A percentile compares a stretch with the other conserved stretches of the same genome.
Conservation (phyloP, 2,113 vertebrate genomes). For the Psammodynastes pulverulentus region DNA sequence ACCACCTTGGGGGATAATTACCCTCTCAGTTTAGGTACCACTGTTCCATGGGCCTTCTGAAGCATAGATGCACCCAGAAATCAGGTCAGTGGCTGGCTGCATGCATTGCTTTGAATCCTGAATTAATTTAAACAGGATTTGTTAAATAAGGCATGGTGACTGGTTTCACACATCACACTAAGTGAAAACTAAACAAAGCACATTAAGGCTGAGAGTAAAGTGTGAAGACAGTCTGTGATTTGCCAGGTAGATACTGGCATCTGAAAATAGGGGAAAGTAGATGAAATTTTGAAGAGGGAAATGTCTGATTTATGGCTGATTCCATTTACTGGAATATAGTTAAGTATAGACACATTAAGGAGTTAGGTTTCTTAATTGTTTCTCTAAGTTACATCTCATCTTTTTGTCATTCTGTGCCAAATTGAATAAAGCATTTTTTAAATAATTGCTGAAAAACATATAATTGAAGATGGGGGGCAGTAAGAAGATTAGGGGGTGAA, state of each 20-base stretch:
- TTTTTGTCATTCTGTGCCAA: background rate
- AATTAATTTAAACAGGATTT: background rate
- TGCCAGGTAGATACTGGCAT: background rate
- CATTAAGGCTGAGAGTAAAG: background rate
- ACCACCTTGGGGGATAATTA: background rate
- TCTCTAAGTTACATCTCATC: background rate
- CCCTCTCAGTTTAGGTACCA: background rate
- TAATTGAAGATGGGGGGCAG: background rate
- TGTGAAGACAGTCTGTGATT: background rate
- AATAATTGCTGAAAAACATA: background rate
- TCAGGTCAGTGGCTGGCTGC: background rate
- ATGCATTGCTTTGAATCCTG: background rate
- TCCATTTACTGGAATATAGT: background rate
- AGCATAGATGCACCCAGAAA: background rate
- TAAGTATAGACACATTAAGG: background rate
- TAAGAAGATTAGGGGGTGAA: background rate
- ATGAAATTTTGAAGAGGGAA: background rate
- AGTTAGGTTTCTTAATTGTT: background rate
- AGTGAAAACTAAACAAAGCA: background rate
- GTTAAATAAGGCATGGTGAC: background rate
- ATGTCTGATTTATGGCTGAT: background rate
- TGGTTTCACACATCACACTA: background rate
- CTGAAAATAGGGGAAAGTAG: background rate
- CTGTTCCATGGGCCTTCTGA: background rate
- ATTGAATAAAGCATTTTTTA: background rate